phyloP scores from a whole-genome alignment of 1,140 invertebrate species.

The Polyergus mexicanus region DNA sequence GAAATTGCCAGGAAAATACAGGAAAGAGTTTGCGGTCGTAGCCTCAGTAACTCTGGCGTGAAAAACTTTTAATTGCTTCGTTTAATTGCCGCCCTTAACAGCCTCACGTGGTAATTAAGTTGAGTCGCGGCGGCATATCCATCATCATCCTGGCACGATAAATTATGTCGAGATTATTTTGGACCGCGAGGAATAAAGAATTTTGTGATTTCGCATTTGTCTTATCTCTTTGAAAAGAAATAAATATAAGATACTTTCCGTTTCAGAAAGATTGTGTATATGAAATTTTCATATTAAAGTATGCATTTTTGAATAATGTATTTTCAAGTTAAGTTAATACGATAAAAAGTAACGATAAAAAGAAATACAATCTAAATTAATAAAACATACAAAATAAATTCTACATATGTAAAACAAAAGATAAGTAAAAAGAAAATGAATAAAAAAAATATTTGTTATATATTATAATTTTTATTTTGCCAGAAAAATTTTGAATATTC shows the following conservation, averaged over 20 bases:
- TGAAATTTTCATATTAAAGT: neutral
- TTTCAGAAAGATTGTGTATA: neutral
- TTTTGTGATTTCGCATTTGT: neutral
- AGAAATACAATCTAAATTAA: neutral
- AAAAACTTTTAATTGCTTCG: slow-evolving; percentile 73
- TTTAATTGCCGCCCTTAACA: slow-evolving; percentile 60
- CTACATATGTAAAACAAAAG: neutral
- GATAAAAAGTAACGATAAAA: neutral
- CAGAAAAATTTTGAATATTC: neutral
- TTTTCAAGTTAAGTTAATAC: neutral
- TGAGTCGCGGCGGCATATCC: slow-evolving; percentile 3
- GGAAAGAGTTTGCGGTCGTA: neutral
- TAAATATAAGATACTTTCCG: neutral
- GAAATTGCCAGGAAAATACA: neutral
- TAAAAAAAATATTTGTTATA: neutral
- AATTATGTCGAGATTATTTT: slow-evolving; percentile 61
- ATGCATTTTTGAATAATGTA: neutral
- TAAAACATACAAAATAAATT: neutral
- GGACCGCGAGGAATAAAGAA: neutral
- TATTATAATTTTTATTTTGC: neutral
- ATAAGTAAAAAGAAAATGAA: neutral
- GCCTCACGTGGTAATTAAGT: slow-evolving; percentile 62
- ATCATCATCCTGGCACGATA: slow-evolving; percentile 14
- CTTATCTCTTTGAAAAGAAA: slow-evolving; percentile 1
- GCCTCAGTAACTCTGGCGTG: slow-evolving; percentile 3